A percentile compares a stretch with the other conserved stretches of the same genome.
Evolutionary conservation across 2,113 vertebrate species (phyloP).

Genomic region (Gorsachius goisagi): DNA sequence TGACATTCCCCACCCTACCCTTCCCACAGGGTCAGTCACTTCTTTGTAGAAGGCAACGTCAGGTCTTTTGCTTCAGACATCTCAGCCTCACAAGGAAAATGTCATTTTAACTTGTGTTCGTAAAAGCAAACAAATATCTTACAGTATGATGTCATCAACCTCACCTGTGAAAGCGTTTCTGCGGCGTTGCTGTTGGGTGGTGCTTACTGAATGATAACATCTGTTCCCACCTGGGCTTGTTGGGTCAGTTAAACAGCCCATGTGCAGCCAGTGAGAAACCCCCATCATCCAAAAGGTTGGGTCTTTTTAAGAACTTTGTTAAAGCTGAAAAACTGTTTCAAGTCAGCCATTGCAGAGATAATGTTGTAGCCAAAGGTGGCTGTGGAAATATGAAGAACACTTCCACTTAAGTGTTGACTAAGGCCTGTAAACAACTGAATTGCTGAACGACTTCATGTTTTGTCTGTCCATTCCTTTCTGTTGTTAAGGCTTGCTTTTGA

Average conservation of each 20-base stretch:
- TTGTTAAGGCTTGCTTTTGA: conserved; percentile 28
- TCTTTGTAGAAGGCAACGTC: neutral
- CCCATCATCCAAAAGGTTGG: neutral
- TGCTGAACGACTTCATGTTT: conserved; percentile 19
- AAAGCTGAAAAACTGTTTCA: neutral
- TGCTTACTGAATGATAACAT: neutral
- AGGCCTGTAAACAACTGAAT: conserved; percentile 20
- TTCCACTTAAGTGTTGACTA: neutral
- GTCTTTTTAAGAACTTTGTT: neutral
- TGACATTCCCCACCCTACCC: neutral
- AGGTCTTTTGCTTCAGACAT: neutral
- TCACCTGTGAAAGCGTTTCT: neutral
- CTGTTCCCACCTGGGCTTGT: fast-evolving
- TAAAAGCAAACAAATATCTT: neutral
- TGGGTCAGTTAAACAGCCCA: neutral
- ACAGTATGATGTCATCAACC: neutral
- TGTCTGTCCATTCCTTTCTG: neutral
- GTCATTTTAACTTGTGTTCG: neutral
- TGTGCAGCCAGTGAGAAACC: neutral
- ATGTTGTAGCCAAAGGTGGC: neutral
- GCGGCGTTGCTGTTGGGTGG: neutral
- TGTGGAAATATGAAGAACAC: neutral
- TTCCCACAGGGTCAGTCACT: neutral
- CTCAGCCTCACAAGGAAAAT: neutral
- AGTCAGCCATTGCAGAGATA: neutral